Percentiles rank a stretch among this genome's conserved stretches.
These are phyloP conservation scores for Zophobas atratus DNA, from an alignment of 1,140 invertebrate genomes.

Conservation along the genomic window DNA sequence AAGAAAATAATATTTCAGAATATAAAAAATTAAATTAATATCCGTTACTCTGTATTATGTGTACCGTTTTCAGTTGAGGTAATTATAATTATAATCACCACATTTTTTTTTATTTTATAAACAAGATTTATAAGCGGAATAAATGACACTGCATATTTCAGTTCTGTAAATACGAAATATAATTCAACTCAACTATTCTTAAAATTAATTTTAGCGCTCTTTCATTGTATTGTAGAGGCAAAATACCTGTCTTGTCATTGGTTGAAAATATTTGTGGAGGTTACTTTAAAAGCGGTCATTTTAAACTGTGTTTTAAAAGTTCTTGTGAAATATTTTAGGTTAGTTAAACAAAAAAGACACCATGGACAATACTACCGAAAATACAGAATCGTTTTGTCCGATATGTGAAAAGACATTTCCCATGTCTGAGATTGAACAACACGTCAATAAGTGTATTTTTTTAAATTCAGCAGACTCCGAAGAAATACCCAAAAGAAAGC, in stretches of 20 bases:
- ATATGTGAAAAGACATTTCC: constrained; percentile 72
- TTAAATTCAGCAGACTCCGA: constrained; percentile 70
- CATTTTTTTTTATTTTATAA: no score
- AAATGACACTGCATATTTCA: no score
- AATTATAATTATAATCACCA: no score
- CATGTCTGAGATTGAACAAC: constrained; percentile 73
- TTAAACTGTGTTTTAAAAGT: neutral
- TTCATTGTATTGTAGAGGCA: no score
- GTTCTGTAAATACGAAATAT: no score
- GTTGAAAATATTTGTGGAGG: neutral
- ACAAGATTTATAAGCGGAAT: no score
- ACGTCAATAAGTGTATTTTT: constrained; percentile 80
- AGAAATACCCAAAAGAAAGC: constrained; percentile 64
- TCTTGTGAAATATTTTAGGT: neutral
- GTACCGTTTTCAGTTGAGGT: no score
- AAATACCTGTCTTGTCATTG: neutral
- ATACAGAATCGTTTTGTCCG: constrained; percentile 67
- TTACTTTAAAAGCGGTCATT: constrained; percentile 8
- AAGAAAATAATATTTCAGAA: no score
- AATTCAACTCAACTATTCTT: no score
- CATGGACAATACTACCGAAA: constrained; percentile 37
- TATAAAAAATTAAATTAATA: no score
- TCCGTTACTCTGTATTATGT: no score
- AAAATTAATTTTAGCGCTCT: no score
- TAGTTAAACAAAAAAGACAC: neutral